Percentiles rank a stretch among this genome's conserved stretches.
These are phyloP conservation scores for Okapia johnstoni DNA, from an alignment of 2,113 vertebrate species.

Conservation along the genomic window DNA sequence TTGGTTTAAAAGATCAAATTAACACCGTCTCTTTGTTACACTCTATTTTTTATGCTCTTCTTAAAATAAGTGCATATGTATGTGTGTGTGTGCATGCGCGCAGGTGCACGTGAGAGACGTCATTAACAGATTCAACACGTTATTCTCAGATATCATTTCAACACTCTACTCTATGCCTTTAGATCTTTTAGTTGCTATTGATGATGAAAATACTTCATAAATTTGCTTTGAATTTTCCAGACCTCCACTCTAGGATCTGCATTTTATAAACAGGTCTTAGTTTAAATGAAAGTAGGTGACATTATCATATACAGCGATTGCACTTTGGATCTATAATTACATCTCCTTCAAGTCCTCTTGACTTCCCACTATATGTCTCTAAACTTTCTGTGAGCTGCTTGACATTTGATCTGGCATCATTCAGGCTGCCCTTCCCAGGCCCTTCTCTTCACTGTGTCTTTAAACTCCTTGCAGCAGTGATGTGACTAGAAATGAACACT, in stretches of 20 bases:
- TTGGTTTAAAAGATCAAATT: conserved; percentile 69
- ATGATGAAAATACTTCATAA: conserved; percentile 33
- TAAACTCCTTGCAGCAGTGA: conserved; percentile 9
- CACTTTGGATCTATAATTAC: conserved; percentile 64
- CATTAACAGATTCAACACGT: neutral
- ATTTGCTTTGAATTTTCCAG: conserved; percentile 59
- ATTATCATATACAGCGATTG: conserved; percentile 56
- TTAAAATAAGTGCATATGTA: neutral
- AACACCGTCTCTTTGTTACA: conserved; percentile 55
- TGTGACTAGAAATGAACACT: neutral
- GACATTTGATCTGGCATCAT: conserved; percentile 54
- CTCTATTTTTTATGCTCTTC: conserved; percentile 22
- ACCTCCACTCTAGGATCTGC: conserved; percentile 38
- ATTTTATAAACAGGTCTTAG: conserved; percentile 45
- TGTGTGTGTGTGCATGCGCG: accelerated
- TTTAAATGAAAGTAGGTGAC: conserved; percentile 67
- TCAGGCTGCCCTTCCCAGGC: neutral
- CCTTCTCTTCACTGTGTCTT: neutral
- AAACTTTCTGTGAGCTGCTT: conserved; percentile 59
- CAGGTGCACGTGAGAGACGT: neutral
- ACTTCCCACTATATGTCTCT: conserved; percentile 62
- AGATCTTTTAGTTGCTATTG: neutral
- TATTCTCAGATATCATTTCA: neutral
- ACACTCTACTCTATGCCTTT: neutral
- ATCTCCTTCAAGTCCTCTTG: conserved; percentile 69